Evolutionary conservation across 2,888 invertebrate species (phyloP).

Genomic region (Cataglyphis rosenhaueri): DNA sequence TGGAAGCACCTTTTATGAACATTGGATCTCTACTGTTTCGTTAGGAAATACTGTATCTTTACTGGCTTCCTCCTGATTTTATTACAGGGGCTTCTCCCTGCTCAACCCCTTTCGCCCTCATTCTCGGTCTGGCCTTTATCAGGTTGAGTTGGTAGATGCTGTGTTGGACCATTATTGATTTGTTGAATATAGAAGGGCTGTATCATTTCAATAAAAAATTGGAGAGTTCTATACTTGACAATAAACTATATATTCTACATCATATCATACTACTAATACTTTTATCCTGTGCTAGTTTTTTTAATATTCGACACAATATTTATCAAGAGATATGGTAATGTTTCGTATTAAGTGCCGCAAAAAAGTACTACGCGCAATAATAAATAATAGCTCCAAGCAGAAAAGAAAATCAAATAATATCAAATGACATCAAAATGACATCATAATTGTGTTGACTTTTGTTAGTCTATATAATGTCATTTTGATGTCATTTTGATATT

Average conservation of each 20-base stretch:
- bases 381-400: too few relatives aligned
- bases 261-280: neutral
- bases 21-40: constrained; percentile 76
- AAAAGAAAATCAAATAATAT: too few relatives aligned
- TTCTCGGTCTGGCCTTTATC: constrained; percentile 73
- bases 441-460: too few relatives aligned
- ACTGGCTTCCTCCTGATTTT: constrained; percentile 81
- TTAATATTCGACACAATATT: neutral
- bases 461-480: too few relatives aligned
- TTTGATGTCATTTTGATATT: too few relatives aligned
- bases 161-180: constrained; percentile 84
- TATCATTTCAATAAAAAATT: constrained; percentile 26
- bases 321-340: too few relatives aligned
- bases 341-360: too few relatives aligned
- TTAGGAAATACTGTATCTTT: constrained; percentile 77
- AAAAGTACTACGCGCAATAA: too few relatives aligned
- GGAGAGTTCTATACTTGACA: neutral
- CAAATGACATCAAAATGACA: too few relatives aligned
- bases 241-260: neutral
- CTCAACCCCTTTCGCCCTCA: constrained; percentile 72
- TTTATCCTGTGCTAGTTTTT: neutral
- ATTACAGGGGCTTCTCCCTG: constrained; percentile 72
- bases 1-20: constrained; percentile 77
- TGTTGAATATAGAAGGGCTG: constrained; percentile 50
- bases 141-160: constrained; percentile 80